Percentiles rank a stretch among this genome's conserved stretches.
Conservation (phyloP, 2,888 invertebrate species). For the Diarsia brunnea region DNA sequence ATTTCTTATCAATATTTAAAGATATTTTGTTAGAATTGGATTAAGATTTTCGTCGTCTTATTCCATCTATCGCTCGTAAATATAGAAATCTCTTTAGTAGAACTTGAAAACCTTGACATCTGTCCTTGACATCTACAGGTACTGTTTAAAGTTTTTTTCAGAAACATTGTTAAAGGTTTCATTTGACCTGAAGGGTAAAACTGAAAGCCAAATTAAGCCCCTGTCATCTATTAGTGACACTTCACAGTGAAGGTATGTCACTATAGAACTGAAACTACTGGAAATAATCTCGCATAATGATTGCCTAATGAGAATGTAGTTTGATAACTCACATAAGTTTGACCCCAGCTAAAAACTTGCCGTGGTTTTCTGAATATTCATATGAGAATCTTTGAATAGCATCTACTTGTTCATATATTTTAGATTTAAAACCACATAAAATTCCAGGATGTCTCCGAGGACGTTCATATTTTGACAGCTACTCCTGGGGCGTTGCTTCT, state of each 20-base stretch:
- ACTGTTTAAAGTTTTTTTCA: too few species aligned
- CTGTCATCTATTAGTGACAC: too few species aligned
- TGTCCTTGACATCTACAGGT: too few species aligned
- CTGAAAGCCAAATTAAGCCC: background rate
- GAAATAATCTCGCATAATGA: background rate
- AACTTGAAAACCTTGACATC: too few species aligned
- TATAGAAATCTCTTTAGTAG: too few species aligned
- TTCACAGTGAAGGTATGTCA: too few species aligned
- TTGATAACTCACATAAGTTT: background rate
- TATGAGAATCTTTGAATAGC: background rate
- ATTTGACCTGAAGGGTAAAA: background rate
- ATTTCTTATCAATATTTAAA: too few species aligned
- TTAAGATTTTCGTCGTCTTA: too few species aligned
- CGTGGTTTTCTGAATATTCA: background rate
- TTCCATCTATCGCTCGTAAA: too few species aligned
- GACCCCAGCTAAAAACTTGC: background rate
- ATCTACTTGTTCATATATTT: background rate
- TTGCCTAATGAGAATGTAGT: background rate
- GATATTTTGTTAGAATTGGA: too few species aligned
- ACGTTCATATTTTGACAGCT: slow-evolving; percentile 20
- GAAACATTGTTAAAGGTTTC: background rate
- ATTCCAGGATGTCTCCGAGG: background rate
- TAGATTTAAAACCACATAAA: background rate
- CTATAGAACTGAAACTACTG: background rate
- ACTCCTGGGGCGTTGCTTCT: background rate